These are phyloP conservation scores for Ruditapes philippinarum DNA, from an alignment of 1,140 invertebrate species.

Conservation along the genomic window DNA sequence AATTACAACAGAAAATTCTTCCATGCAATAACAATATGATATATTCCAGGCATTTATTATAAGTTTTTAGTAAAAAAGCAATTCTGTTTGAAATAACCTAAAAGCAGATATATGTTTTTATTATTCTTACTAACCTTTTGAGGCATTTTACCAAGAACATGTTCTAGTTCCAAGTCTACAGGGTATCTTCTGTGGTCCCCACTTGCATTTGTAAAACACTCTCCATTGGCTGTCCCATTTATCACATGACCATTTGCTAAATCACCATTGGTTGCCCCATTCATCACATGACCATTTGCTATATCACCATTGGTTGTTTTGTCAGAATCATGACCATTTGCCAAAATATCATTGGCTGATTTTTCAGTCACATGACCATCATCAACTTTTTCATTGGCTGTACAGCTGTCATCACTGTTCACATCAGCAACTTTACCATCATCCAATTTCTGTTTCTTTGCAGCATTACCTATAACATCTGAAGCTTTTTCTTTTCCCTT, in stretches of 20 bases:
- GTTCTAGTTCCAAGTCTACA: conserved; percentile 95
- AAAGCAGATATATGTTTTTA: no score
- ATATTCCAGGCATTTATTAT: no score
- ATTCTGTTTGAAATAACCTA: no score
- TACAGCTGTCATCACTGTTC: background rate
- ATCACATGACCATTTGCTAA: conserved; percentile 2
- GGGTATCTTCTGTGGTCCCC: conserved; percentile 88
- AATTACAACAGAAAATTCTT: no score
- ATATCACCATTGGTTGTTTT: background rate
- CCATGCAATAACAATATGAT: no score
- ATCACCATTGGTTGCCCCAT: background rate
- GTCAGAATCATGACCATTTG: conserved; percentile 8
- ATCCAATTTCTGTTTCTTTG: conserved; percentile 17
- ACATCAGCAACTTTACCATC: background rate
- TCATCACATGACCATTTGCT: background rate
- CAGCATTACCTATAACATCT: background rate
- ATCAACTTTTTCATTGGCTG: background rate
- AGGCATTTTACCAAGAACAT: conserved; percentile 96
- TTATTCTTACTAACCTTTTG: conserved; percentile 90
- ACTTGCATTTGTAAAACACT: background rate
- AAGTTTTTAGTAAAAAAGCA: no score
- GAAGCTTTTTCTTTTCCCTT: background rate
- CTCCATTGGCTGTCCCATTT: background rate
- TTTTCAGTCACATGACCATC: background rate
- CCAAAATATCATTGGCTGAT: background rate